Evolutionary conservation across 1,140 invertebrate species (phyloP), one percentile per base, ranked within the genome.

Genomic region (Oryzaephilus surinamensis): DNA sequence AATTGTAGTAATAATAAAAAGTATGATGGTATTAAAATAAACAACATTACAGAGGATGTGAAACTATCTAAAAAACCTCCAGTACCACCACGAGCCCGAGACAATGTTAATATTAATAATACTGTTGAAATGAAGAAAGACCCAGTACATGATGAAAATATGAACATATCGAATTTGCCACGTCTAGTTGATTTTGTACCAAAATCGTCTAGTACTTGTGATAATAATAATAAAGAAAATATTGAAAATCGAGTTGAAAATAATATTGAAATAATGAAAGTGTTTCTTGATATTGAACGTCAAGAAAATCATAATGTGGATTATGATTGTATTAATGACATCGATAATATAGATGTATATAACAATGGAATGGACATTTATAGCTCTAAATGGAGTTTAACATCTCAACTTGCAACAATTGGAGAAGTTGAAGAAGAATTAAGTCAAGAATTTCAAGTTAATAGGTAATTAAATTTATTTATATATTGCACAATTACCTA

Each of bases 131-230:
- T 18, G 20, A 43, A 38, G 37, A 51, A 47, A 32, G 32, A 39
- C 8, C n/a, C n/a, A n/a, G 32, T 38, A 32, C 30, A 37, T 23
- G 33, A 39, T 21, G 44, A 48, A 18, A 51, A 44, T 34, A 51
- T 38, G 42, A 44, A 44, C 23, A 38, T 44, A 5, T 39, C 55
- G 10, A 62, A 62, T 49, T 55, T 80, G 24, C 78, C 78, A 5
- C 66, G 78, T 30, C 58, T 81, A 0, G 77, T 81, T 26, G 75
- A 80, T 55, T 72, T 79, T 54, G 73, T 80, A 6, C 77, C 76
- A 6, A 79, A 77, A 54, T 58, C 65, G 39, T 62, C 35, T 13
- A 29, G 14, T 7, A 41, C 43, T 16, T 34, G 46, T 1, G 45
- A 47, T 15, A 42, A 56, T 28, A 48, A 45, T 10, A 45, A 55